Conservation (phyloP, 2,888 invertebrate species). For the Archips xylosteana region DNA sequence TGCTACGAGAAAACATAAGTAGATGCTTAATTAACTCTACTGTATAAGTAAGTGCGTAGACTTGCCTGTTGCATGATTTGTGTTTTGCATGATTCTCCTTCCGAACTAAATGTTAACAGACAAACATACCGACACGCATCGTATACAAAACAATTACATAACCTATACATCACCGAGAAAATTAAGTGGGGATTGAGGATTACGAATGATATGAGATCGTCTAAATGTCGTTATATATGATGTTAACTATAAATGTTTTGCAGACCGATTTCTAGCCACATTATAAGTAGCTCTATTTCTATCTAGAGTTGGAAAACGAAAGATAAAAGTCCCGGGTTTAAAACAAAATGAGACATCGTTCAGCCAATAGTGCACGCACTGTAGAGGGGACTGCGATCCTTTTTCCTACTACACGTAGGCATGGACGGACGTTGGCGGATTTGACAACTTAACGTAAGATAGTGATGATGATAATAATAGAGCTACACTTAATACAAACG, state of each 20-base stretch:
- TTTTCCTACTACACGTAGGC: no score
- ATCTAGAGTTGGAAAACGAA: background rate
- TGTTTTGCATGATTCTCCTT: constrained; percentile 42
- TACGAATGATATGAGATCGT: background rate
- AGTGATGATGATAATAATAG: background rate
- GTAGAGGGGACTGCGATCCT: no score
- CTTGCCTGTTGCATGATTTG: constrained; percentile 52
- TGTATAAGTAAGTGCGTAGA: constrained; percentile 20
- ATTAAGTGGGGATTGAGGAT: background rate
- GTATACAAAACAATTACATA: background rate
- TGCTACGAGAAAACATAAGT: background rate
- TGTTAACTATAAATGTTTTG: background rate
- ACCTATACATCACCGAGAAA: background rate
- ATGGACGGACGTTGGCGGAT: no score
- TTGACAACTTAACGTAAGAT: no score
- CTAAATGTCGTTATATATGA: background rate
- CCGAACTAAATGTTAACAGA: constrained; percentile 44
- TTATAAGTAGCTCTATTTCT: background rate
- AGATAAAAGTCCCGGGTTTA: no score
- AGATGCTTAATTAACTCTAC: constrained; percentile 2
- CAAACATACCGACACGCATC: background rate
- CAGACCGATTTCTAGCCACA: background rate
- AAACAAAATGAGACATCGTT: no score
- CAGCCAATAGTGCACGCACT: no score
- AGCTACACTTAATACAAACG: background rate